Evolutionary conservation across 2,888 invertebrate genomes (phyloP), one percentile per base, ranked within the genome.

Genomic region (Chloromyia formosa): DNA sequence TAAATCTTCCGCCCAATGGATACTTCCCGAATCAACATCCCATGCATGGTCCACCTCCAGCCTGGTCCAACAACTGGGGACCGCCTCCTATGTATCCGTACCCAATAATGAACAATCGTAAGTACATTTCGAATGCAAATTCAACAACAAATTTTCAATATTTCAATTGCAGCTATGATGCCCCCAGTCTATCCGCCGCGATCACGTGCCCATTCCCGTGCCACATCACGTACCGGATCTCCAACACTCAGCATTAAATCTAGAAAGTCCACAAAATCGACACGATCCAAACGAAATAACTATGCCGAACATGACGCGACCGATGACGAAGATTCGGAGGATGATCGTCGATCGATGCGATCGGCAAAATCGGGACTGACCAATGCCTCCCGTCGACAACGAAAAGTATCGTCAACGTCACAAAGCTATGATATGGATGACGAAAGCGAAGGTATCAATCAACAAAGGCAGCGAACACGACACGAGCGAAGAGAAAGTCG

Each of bases 201-300:
- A 81, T 77, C 88, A 80, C 87, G 90, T 22, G 86, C 87, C 0
- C 84, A 87, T 1, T 90, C 91, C 0, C 87, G 91, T 23, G 85
- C 88, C 0, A 89, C 89, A 3, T 90, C 91, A 5, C 89, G 92
- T 7, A 89, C 91, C 1, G 88, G 88, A 0, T 91, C 91, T 0
- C 92, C 92, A 0, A 90, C 93, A 0, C 87, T 90, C 75, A 93
- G 93, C 80, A 81, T 89, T 69, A 89, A 91, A 78, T 91, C 92
- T 1, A 88, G 92, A 42, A 89, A 92, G 78, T 93, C 93, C 0
- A 87, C 90, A 81, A 86, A 87, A 40, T 87, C 89, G 75, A 87
- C 88, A 40, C 86, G 89, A 78, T 87, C 88, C 35, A 83, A 85
- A 74, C 84, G 85, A 64, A 85, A 81, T 74, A 86, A 85, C 73